Evolutionary conservation across 2,888 invertebrate genomes (phyloP).

Genomic region (Leptura quadrifasciata): DNA sequence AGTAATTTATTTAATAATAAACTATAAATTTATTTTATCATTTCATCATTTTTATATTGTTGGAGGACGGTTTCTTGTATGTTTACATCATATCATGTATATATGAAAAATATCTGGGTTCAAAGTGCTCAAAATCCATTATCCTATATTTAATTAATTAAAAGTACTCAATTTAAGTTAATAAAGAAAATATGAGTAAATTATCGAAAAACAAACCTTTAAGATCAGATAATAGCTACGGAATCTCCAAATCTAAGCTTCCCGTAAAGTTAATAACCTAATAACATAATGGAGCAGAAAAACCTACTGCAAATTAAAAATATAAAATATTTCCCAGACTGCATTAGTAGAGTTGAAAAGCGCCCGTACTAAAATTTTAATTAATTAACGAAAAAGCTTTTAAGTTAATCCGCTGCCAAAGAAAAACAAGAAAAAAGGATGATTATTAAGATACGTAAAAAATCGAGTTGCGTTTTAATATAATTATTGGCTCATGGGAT

Average conservation of each 20-base stretch:
- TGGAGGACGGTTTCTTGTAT: too few species aligned
- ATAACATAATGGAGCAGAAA: constrained; percentile 21
- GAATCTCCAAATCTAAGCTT: constrained; percentile 14
- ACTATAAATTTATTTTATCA: too few species aligned
- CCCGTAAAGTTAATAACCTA: constrained; percentile 1
- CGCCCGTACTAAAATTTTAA: constrained; percentile 11
- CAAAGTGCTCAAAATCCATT: too few species aligned
- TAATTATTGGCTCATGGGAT: constrained; percentile 2
- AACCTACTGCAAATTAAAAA: constrained; percentile 1
- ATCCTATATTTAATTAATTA: too few species aligned
- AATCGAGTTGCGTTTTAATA: constrained; percentile 20
- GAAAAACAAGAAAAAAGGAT: constrained; percentile 15
- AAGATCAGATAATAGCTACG: too few species aligned
- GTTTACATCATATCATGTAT: too few species aligned
- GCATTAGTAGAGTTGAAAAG: not conserved
- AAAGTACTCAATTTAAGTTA: too few species aligned
- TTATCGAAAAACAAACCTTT: too few species aligned
- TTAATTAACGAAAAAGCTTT: constrained; percentile 28
- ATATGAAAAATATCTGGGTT: too few species aligned
- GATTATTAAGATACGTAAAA: not conserved
- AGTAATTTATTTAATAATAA: too few species aligned
- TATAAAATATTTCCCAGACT: not conserved
- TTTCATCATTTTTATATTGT: too few species aligned
- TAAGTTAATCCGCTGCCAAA: constrained; percentile 10
- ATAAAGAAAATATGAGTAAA: too few species aligned